phyloP scores from a whole-genome alignment of 2,888 invertebrate genomes.

The Tenthredo distinguenda region DNA sequence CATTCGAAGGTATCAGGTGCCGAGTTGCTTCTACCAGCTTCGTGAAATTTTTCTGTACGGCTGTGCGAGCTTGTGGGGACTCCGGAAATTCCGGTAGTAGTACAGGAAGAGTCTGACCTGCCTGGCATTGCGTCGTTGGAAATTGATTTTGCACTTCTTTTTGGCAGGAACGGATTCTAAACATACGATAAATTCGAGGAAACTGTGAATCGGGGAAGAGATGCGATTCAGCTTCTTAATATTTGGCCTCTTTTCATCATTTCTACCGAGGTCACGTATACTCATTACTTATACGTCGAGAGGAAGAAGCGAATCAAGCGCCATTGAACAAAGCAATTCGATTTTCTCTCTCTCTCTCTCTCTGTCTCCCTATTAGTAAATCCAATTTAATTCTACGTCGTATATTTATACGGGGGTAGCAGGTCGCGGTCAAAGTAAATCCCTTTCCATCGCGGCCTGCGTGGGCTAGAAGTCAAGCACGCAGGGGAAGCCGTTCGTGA shows the following conservation, averaged over 20 bases:
- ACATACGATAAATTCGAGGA: slow-evolving; percentile 59
- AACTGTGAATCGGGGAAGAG: not conserved
- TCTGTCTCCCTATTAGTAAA: slow-evolving; percentile 9
- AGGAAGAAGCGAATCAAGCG: slow-evolving; percentile 8
- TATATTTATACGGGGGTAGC: not conserved
- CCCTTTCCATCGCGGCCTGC: not conserved
- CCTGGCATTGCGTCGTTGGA: slow-evolving; percentile 63
- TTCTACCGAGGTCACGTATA: not conserved
- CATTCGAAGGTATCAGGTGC: slow-evolving; percentile 86
- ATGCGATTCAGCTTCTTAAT: not conserved
- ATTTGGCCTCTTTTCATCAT: not conserved
- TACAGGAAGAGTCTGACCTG: slow-evolving; percentile 56
- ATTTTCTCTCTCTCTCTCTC: not conserved
- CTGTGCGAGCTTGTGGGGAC: slow-evolving; percentile 71
- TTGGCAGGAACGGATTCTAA: slow-evolving; percentile 82
- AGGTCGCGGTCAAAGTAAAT: slow-evolving; percentile 32
- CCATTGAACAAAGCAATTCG: not conserved
- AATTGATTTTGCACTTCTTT: slow-evolving; percentile 69
- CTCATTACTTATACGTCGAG: not conserved
- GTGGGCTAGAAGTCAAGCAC: slow-evolving; percentile 4
- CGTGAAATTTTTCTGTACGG: slow-evolving; percentile 80
- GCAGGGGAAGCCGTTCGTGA: slow-evolving; percentile 48
- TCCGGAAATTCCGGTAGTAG: slow-evolving; percentile 56
- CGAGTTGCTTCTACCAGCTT: slow-evolving; percentile 86
- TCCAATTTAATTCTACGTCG: slow-evolving; percentile 3